Evolutionary conservation across 2,888 invertebrate genomes (phyloP), one percentile per base, ranked within the genome.

Genomic region (Drosophila anceps): DNA sequence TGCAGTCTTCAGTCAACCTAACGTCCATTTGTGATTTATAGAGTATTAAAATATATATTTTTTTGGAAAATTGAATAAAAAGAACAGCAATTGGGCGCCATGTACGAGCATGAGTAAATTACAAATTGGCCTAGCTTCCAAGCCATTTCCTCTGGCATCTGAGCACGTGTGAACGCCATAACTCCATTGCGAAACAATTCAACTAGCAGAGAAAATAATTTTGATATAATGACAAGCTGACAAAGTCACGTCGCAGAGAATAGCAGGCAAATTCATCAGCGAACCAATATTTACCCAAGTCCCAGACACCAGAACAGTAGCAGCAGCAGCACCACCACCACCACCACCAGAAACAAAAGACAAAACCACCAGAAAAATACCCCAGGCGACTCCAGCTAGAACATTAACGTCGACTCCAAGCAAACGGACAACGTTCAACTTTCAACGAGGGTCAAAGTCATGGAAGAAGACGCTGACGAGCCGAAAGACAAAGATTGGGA

Each of bases 211-310:
- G 64, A 73, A 71, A 73, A 85, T 82, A 82, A 89, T 82, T 89
- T 81, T 76, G 75, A 82, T 79, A 82, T 86, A 90, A 89, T 88
- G 82, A 83, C 80, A 75, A 77, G 73, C 59, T 71, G 74, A 69
- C 75, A 76, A 81, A 87, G 91, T 89, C 91, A 90, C 88, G 91
- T 90, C 81, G 62, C 61, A 51, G 43, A 48, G 65, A 54, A 75
- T 65, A 73, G 67, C 79, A 75, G 74, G 66, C 73, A 76, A 76
- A 86, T 84, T 84, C 82, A 87, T 88, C 84, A 88, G 76, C 66
- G 55, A 41, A 50, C 61, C 67, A 88, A 86, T 81, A 84, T 86
- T 86, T 81, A 73, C 79, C 55, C 67, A 69, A 41, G 29, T 68
- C 50, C 54, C 57, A 73, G 55, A 50, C 80, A 70, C 64, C 59